Percentiles rank a stretch among this genome's conserved stretches.
Conservation (phyloP, 2,797 vertebrate species). For the Poecilia gillii region DNA sequence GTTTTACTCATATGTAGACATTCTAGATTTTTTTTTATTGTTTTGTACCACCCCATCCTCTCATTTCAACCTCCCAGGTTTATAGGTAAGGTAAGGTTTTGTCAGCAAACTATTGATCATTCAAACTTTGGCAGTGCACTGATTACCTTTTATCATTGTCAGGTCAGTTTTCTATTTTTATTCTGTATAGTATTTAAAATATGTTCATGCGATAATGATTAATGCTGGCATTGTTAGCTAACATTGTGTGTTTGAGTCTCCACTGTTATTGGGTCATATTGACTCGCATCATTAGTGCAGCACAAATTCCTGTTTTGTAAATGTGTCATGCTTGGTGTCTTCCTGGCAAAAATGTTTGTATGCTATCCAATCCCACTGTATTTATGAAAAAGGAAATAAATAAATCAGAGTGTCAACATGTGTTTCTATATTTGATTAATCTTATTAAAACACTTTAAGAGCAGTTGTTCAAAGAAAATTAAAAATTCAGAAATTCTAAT, state of each 20-base stretch:
- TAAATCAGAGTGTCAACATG: constrained; percentile 27
- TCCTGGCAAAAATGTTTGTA: constrained; percentile 31
- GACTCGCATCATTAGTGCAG: constrained; percentile 76
- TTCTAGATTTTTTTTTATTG: background rate
- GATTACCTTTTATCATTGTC: constrained; percentile 29
- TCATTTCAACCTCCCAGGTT: background rate
- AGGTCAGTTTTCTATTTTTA: constrained; percentile 61
- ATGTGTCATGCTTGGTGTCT: constrained; percentile 57
- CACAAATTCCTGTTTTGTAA: constrained; percentile 64
- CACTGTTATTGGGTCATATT: constrained; percentile 86
- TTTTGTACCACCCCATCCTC: background rate
- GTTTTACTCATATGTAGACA: background rate
- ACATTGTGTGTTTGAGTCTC: constrained; percentile 48
- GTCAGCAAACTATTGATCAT: constrained; percentile 4
- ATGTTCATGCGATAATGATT: constrained; percentile 55
- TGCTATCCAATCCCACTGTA: constrained; percentile 45
- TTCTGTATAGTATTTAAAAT: constrained; percentile 78
- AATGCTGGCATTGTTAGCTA: constrained; percentile 39
- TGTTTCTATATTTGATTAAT: background rate
- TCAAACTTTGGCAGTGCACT: constrained; percentile 33
- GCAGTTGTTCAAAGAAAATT: background rate
- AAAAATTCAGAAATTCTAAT: background rate
- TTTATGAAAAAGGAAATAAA: constrained; percentile 66
- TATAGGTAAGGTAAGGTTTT: background rate
- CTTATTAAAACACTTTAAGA: background rate